Conservation (phyloP, 64 coral and sea anemone species). For the Catalaphyllia jardinei region DNA sequence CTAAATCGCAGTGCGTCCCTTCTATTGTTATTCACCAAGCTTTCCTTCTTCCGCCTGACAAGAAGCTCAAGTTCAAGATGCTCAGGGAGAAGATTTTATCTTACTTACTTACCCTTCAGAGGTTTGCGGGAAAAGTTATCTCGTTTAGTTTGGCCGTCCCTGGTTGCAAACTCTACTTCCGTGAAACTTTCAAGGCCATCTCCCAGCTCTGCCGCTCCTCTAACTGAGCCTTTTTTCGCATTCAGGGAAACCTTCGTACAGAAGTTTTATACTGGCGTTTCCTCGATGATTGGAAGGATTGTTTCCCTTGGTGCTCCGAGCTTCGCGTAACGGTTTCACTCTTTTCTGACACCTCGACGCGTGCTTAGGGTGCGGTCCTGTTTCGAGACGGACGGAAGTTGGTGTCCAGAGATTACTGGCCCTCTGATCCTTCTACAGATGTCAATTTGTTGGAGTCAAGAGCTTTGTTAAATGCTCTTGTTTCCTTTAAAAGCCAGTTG, state of each 20-base stretch:
- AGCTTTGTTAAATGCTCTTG: slow-evolving; percentile 29
- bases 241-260: no score
- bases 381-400: not conserved
- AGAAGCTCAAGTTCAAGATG: no score
- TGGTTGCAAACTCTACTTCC: slow-evolving; percentile 25
- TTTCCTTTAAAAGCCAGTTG: slow-evolving; percentile 35
- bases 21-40: slow-evolving; percentile 1
- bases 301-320: no score
- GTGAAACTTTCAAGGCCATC: slow-evolving; percentile 38
- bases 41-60: slow-evolving; percentile 15
- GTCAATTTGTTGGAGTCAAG: slow-evolving; percentile 33
- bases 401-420: slow-evolving; percentile 52
- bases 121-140: no score
- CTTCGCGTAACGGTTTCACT: no score
- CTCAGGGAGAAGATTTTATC: no score
- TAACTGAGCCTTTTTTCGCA: no score
- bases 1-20: not conserved
- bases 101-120: no score
- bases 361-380: slow-evolving; percentile 41
- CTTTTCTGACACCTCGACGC: no score
- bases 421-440: not conserved
- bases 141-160: slow-evolving; percentile 50
- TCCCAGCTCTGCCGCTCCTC: slow-evolving; percentile 13
- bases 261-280: no score
- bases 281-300: no score